These are phyloP conservation scores for Siderastrea siderea DNA, from an alignment of 92 coral and sea anemone genomes.

Conservation along the genomic window DNA sequence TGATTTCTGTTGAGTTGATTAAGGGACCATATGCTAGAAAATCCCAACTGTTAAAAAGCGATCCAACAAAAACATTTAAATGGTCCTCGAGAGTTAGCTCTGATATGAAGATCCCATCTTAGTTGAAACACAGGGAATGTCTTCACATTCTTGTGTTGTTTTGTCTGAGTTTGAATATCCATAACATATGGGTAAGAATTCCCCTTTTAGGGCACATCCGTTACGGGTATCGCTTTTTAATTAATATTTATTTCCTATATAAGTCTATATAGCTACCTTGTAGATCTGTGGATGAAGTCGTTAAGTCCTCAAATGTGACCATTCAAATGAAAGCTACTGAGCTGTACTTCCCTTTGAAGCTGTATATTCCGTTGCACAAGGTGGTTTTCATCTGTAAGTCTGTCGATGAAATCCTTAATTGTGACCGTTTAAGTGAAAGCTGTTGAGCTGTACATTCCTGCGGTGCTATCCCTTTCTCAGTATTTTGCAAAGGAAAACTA, in stretches of 20 bases:
- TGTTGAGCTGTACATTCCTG: not conserved
- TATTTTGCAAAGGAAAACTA: not conserved
- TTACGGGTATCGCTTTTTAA: not conserved
- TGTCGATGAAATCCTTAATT: too few species aligned
- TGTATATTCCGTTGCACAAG: not conserved
- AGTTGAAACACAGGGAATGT: too few species aligned
- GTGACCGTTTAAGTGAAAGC: too few species aligned
- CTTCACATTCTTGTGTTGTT: not conserved
- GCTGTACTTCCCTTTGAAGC: not conserved
- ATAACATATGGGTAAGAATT: not conserved
- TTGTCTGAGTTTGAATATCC: not conserved
- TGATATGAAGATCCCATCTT: not conserved
- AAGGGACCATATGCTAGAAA: slow-evolving; percentile 15
- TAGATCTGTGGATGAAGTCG: not conserved
- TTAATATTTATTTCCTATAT: too few species aligned
- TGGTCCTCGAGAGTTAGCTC: not conserved
- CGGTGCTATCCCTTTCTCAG: not conserved
- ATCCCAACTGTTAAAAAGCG: not conserved
- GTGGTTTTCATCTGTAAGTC: too few species aligned
- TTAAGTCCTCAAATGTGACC: not conserved
- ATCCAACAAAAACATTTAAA: slow-evolving; percentile 18
- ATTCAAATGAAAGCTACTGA: not conserved
- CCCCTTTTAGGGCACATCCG: not conserved
- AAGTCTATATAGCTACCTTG: not conserved
- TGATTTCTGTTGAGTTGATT: not conserved